Evolutionary conservation across 1,140 invertebrate genomes (phyloP), one percentile per base, ranked within the genome.

Genomic region (Bradysia coprophila): DNA sequence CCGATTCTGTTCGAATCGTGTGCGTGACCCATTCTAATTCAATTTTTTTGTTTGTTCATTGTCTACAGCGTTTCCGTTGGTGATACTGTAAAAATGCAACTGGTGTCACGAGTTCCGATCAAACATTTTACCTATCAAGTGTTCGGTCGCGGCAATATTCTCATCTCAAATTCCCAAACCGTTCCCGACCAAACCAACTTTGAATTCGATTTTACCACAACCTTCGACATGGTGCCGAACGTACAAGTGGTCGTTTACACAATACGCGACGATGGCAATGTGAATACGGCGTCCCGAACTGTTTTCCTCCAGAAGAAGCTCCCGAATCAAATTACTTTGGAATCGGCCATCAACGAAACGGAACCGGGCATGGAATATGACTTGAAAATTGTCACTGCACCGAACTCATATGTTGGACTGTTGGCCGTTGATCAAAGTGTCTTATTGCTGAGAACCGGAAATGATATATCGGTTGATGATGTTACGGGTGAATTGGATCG

Each of bases 361-460:
- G 13, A 71, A 49, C 84, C 84, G 10, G 80, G 78, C 18, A 67
- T 72, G 16, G 69, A 74, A 18, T 72, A 90, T 1, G 72, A 80
- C 46, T 55, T 92, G 0, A 65, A 68, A 1, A 69, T 94, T 1
- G 69, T 70, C 39, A 75, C 88, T 0, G 80, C 79, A 57, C 79
- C 85, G 1, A 78, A 88, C 53, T 91, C 89, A 2, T 81, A 78
- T 51, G 75, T 95, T 43, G 85, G 84, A 32, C 55, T 95, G 6
- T 63, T 92, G 42, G 89, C 54, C 1, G 74, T 95, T 6, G 90
- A 95, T 63, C 84, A 93, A 57, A 84, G 84, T 63, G 81, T 90
- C 1, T 53, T 85, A 2, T 51, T 87, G 3, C 63, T 94, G 0
- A 81, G 78, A 53, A 34, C n/a, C 5, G 70, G 69, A 44, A 76